These are phyloP conservation scores for Pygmarrhopalites habei DNA, from an alignment of 1,140 invertebrate genomes.

Conservation along the genomic window DNA sequence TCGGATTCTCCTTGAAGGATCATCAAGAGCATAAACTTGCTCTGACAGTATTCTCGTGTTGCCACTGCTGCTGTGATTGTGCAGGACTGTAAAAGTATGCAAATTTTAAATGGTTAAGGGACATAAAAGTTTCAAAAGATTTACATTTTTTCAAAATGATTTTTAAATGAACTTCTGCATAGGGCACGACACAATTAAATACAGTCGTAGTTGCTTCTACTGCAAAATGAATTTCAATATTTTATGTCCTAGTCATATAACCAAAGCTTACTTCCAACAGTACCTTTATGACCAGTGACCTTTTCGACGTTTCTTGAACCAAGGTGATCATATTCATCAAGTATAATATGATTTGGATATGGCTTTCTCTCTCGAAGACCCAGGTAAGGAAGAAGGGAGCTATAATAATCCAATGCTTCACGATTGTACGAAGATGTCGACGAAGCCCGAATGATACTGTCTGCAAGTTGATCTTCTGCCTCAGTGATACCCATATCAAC, in stretches of 20 bases:
- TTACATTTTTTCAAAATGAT: too few species aligned
- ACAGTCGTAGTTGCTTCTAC: too few species aligned
- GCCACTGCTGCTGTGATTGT: background rate
- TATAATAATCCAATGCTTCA: slow-evolving; percentile 14
- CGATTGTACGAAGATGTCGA: background rate
- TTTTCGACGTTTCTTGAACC: slow-evolving; percentile 47
- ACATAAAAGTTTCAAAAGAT: too few species aligned
- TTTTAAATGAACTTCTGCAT: too few species aligned
- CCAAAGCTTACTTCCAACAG: too few species aligned
- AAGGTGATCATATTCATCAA: slow-evolving; percentile 51
- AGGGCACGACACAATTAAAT: too few species aligned
- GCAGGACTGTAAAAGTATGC: too few species aligned
- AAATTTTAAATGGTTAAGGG: too few species aligned
- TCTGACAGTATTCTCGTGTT: slow-evolving; percentile 45
- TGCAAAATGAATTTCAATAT: too few species aligned
- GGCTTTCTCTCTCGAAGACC: slow-evolving; percentile 46
- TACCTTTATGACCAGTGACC: slow-evolving; percentile 20
- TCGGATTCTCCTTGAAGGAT: slow-evolving; percentile 47
- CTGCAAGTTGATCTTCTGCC: slow-evolving; percentile 18
- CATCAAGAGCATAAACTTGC: slow-evolving; percentile 48
- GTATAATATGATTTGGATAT: slow-evolving; percentile 46
- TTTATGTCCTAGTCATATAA: too few species aligned
- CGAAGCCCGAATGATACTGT: slow-evolving; percentile 20
- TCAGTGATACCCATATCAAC: background rate
- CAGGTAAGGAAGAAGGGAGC: slow-evolving; percentile 40